Evolutionary conservation across 2,113 vertebrate genomes (phyloP), one percentile per base, ranked within the genome.

Genomic region (Lepus timidus): DNA sequence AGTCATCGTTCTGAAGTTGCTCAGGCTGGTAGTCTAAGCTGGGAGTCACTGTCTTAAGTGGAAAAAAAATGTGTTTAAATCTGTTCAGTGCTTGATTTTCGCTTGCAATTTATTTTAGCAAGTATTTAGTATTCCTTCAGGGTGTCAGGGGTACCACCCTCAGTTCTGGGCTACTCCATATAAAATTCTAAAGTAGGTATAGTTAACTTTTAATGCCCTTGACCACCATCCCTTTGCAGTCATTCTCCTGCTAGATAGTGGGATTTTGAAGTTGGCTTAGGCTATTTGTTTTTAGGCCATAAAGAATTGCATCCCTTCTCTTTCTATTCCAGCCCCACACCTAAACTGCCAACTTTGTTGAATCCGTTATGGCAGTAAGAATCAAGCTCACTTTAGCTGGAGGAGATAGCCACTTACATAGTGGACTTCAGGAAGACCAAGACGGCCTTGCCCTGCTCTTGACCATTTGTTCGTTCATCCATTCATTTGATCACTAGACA

Each of bases 1-100:
- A 44, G 7, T 62, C 13, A 49, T 92, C 44, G 67, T 52, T 84
- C 13, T 11, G 65, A 89, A 91, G n/a, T 11, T 83, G 19, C 13
- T 64, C 27, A 44, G 6, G 6, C 29, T 89, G 22, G 33, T 67
- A 3, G 3, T 88, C 23, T 94, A 85, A 67, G 12, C 1, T 81
- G 73, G 33, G 17, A 4, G 3, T 62, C 33, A 80, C 44, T 64
- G 36, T 93, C 39, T 84, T 78, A 94, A 71, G 31, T 33, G 61
- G 71, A 74, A 84, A 83, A 73, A 16, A 94, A 33, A 90, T 79
- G 58, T 58, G 12, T 71, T 89, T 31, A 93, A 11, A 49, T 33
- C 6, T 82, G 65, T 74, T 64, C 55, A 85, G 36, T 91, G 25
- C 27, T 93, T 80, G 12, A 20, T 25, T 89, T 96, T 88, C 71